Base-by-base conservation (phyloP, 2,113 vertebrate genomes). In the Neogale vison region DNA sequence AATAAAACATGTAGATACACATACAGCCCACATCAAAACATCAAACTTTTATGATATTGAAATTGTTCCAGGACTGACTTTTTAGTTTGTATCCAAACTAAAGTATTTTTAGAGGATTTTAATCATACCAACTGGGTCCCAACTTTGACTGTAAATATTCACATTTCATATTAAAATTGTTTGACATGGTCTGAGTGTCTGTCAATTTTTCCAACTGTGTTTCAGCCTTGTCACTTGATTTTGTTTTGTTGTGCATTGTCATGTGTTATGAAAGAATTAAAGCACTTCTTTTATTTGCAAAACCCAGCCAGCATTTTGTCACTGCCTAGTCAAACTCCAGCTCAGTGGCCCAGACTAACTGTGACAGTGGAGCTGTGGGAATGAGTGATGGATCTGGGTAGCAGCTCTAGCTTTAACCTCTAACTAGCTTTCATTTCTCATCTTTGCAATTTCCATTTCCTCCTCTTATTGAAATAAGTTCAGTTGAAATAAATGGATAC, bases 401-500 rank as follows among this genome's bases (percentile, higher is more conserved):
- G 97, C 91, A 93, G 86, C 90, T 93, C 65, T 85, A 98, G 97
- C 57, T 97, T 98, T 98, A 98, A 98, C 97, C 85, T 98, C 97
- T 98, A 98, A 99, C 98, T 99, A 98, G 98, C 98, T 96, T 96
- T 99, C 98, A 98, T 99, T 98, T 98, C 98, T 98, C 98, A 99
- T 98, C 97, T 98, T 98, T 99, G 97, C 96, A 94, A 98, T 97
- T 98, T 98, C 96, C 98, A 99, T 99, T 98, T 98, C 98, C 98
- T 97, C 93, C 98, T 98, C 98, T 89, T 98, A 97, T 98, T 98
- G 92, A 93, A 98, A 98, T 97, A 98, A 98, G 97, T 98, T 98
- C 91, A 97, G 96, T 99, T 96, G 97, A 97, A 98, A 93, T 98
- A 90, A 98, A 86, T 3, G 86, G 97, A 97, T 90, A 55, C 93